phyloP scores from a whole-genome alignment of 2,888 invertebrate genomes.

The Tillus elongatus region DNA sequence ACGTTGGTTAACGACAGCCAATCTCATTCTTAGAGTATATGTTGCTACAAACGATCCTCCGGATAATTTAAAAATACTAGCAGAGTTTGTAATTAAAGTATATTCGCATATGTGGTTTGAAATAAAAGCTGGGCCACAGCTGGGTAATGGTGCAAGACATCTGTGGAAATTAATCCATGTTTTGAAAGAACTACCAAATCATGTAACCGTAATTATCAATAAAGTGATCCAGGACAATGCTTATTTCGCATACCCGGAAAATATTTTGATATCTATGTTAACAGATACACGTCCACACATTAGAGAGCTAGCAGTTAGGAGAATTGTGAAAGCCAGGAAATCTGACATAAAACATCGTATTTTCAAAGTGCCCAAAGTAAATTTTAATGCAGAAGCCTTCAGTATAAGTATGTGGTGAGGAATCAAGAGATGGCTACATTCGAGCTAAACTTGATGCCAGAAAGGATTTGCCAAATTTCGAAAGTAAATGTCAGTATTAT shows the following conservation, averaged over 20 bases:
- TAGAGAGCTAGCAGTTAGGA: constrained; percentile 8
- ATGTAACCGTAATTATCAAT: constrained; percentile 9
- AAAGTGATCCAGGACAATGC: too few relatives aligned
- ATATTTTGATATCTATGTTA: too few relatives aligned
- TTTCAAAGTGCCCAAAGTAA: too few relatives aligned
- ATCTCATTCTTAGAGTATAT: constrained; percentile 9
- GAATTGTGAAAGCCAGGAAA: constrained; percentile 11
- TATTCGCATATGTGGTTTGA: constrained; percentile 10
- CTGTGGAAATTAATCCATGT: constrained; percentile 9
- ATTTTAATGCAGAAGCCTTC: constrained; percentile 11
- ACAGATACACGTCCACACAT: constrained; percentile 9
- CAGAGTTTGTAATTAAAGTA: constrained; percentile 11
- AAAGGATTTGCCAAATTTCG: too few relatives aligned
- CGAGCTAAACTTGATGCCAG: too few relatives aligned
- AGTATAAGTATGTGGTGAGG: too few relatives aligned
- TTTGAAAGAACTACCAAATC: constrained; percentile 5
- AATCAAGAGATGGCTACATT: too few relatives aligned
- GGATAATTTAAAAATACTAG: constrained; percentile 10
- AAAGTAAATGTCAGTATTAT: too few relatives aligned
- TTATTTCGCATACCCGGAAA: too few relatives aligned
- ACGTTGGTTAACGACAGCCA: constrained; percentile 11
- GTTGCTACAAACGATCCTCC: constrained; percentile 9
- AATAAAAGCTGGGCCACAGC: constrained; percentile 9
- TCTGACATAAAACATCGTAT: constrained; percentile 3
- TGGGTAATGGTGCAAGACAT: constrained; percentile 10